These are phyloP conservation scores for Clytia hemisphaerica DNA, from an alignment of 30 jellyfish, hydroid and myxozoan genomes.

Conservation along the genomic window DNA sequence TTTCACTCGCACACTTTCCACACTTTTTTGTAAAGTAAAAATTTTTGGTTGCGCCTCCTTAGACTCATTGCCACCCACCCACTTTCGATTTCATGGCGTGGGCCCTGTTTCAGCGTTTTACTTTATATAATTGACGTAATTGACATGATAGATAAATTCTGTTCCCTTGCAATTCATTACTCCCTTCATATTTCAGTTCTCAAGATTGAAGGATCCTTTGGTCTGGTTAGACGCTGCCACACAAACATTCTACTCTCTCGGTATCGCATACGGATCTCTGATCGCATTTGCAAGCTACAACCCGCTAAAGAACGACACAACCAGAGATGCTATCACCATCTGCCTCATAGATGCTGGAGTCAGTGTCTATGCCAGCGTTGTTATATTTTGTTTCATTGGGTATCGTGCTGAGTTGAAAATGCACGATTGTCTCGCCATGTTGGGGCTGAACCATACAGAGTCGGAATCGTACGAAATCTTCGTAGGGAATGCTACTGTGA, in stretches of 20 bases:
- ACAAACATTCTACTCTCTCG: slow-evolving; percentile 93
- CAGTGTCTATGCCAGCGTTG: slow-evolving; percentile 95
- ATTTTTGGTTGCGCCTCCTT: too few relatives aligned
- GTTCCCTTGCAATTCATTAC: not conserved
- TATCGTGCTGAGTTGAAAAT: slow-evolving; percentile 87
- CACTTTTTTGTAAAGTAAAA: not conserved
- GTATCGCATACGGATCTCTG: slow-evolving; percentile 95
- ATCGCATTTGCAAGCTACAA: slow-evolving; percentile 97
- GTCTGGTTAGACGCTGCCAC: slow-evolving; percentile 98
- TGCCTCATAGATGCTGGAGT: slow-evolving; percentile 96
- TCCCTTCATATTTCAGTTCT: slow-evolving; percentile 28
- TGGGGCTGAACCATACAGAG: too few relatives aligned
- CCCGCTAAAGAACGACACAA: slow-evolving; percentile 91
- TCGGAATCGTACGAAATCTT: too few relatives aligned
- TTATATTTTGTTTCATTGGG: slow-evolving; percentile 90
- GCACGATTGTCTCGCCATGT: slow-evolving; percentile 56
- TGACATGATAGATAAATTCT: too few relatives aligned
- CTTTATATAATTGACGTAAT: too few relatives aligned
- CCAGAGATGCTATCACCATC: slow-evolving; percentile 80
- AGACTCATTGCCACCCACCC: too few relatives aligned
- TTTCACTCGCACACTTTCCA: not conserved
- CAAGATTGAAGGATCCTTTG: slow-evolving; percentile 62
- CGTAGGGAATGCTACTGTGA: too few relatives aligned
- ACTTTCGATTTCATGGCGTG: too few relatives aligned
- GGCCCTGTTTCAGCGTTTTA: too few relatives aligned